These are phyloP conservation scores for Chelonus insularis DNA, from an alignment of 1,140 invertebrate genomes.

Conservation along the genomic window DNA sequence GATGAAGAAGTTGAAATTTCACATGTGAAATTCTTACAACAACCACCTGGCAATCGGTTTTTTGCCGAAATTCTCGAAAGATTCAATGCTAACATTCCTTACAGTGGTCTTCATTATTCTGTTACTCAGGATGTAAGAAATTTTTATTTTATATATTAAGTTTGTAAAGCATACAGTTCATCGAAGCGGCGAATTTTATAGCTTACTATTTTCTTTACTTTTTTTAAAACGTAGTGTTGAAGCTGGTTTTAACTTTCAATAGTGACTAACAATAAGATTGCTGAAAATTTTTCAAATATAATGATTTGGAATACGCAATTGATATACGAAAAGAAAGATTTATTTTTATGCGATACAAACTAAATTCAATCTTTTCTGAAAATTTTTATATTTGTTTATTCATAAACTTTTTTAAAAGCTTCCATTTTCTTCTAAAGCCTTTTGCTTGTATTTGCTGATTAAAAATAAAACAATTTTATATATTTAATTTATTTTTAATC, in stretches of 20 bases:
- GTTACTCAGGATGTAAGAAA: conserved; percentile 90
- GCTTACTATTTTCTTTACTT: neutral
- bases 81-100: conserved; percentile 97
- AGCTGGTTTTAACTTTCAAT: neutral
- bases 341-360: too few species aligned
- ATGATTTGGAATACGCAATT: too few species aligned
- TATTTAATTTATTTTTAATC: too few species aligned
- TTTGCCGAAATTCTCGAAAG: conserved; percentile 79
- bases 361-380: too few species aligned
- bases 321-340: too few species aligned
- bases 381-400: too few species aligned
- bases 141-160: conserved; percentile 16
- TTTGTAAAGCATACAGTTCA: conserved; percentile 32
- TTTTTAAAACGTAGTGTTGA: neutral
- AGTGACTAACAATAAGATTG: too few species aligned
- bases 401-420: too few species aligned
- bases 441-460: too few species aligned
- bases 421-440: too few species aligned
- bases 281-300: too few species aligned
- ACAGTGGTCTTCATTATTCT: conserved; percentile 95
- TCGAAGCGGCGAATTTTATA: conserved; percentile 35
- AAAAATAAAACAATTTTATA: too few species aligned
- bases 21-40: conserved; percentile 81
- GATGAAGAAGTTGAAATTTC: conserved; percentile 95
- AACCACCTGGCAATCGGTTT: conserved; percentile 66